Evolutionary conservation across 2,797 vertebrate genomes (phyloP), one percentile per base, ranked within the genome.

Genomic region (Thaleichthys pacificus): DNA sequence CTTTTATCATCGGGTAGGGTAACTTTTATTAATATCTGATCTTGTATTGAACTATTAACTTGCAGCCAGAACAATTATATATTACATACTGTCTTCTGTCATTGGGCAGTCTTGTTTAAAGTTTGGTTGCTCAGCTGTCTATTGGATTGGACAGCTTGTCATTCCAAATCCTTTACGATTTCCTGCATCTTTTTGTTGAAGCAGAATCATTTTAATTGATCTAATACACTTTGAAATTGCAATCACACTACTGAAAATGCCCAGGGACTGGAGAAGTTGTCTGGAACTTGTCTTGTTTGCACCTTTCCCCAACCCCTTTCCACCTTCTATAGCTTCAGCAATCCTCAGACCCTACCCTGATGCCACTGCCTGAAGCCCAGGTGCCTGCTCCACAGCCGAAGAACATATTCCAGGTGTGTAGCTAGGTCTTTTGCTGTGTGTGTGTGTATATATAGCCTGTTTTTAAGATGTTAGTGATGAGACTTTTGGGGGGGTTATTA

Each of bases 371-470:
- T 83, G 96, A 97, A 81, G 89, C 93, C 70, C 86, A 89, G 9
- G 88, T 93, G 75, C 93, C 94, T 47, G 74, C 90, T 75, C 89
- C 92, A 30, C 91, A 87, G 66, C 91, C 95, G 77, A 97, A 97
- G 88, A 98, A 96, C 82, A 96, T 98, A 85, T 91, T 98, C 73
- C 96, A 98, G 96, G 97, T 98, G 85, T 75, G 88, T 82, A 24
- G 74, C 24, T n/a, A 38, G 28, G 60, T 47, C 9, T 54, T 5
- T 21, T 1, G 22, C 24, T 57, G 5, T 51, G 7, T 71, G 24
- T 57, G 5, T 51, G 7, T 71, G 24, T 62, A 14, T 28, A 8
- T 28, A 8, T 42, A 9, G 4, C 24, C 61, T 30, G n/a, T 63
- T 26, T 30, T 21, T 47, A 12, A 64, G 61, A 3, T 14, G 42